Base-by-base conservation (phyloP, 2,888 invertebrate species). In the Agrochola litura region DNA sequence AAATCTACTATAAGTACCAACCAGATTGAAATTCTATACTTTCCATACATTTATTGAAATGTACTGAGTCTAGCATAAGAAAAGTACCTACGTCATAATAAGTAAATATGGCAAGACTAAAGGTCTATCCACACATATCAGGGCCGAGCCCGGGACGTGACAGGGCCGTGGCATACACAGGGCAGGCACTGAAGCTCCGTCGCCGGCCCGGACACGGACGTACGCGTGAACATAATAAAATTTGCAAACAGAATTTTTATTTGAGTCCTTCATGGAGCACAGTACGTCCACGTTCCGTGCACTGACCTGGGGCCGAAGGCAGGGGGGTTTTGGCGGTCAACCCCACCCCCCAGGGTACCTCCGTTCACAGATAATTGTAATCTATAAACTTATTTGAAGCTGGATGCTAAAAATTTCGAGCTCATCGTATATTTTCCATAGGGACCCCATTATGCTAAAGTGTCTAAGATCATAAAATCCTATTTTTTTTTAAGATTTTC, bases 1-100 rank as follows among this genome's bases (percentile, higher is more conserved):
- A 76, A 85, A 69, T 69, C 54, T 73, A 65, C 43, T 72, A 37
- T 80, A 73, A 64, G 74, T 68, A 63, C 60, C 30, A 67, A 64
- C 22, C 72, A 56, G 12, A 46, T 69, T 74, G 49, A 69, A 66
- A 81, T 37, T 65, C 25, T 68, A 14, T 46, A 68, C 37, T 65
- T 64, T 64, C 64, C 37, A 76, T 22, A 49, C 14, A 30, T 49
- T 74, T 74, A 81, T 81, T 43, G 14, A 30, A 81, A 54, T 54
- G 52, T 63, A 73, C 37, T 46, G 73, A 81, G 71, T 22, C 3
- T 72, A 77, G 61, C 1, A 12, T 52, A 81, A 52, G 52, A 25
- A 16, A 58, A 60, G 19, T 30, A 69, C 16, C 19, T 37, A 22
- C 14, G 22, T 69, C 56, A 46, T 60, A 46, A 25, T 60, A 37